A percentile compares a stretch with the other conserved stretches of the same genome.
phyloP scores from a whole-genome alignment of 2,888 invertebrate species.

The Strigamia maritima region DNA sequence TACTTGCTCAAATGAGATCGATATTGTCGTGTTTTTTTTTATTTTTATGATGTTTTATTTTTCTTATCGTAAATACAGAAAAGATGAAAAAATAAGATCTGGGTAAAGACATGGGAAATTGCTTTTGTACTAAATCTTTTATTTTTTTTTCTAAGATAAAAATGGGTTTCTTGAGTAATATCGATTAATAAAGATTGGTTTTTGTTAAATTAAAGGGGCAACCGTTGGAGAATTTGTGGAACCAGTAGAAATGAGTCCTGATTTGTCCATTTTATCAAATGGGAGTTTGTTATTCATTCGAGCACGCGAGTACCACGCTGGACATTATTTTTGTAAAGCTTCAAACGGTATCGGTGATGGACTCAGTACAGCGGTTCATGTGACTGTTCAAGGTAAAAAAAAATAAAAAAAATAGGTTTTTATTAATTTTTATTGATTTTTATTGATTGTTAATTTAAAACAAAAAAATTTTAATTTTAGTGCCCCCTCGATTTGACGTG shows the following conservation, averaged over 20 bases:
- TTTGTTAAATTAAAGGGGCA: constrained; percentile 61
- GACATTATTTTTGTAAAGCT: constrained; percentile 92
- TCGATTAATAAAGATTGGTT: not conserved
- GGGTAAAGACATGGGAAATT: constrained; percentile 2
- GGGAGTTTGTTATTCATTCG: constrained; percentile 85
- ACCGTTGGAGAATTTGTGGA: constrained; percentile 91
- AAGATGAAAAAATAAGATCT: not conserved
- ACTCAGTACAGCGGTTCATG: constrained; percentile 86
- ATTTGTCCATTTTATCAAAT: constrained; percentile 82
- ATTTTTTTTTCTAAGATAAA: not conserved
- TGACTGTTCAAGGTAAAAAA: constrained; percentile 80
- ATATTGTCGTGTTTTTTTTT: constrained; percentile 20
- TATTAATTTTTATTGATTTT: not conserved
- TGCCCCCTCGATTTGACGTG: constrained; percentile 89
- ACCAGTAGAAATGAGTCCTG: constrained; percentile 82
- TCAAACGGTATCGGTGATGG: constrained; percentile 94
- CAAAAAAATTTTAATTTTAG: constrained; percentile 56
- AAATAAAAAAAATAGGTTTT: not conserved
- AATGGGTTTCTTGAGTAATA: not conserved
- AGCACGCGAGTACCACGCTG: constrained; percentile 89
- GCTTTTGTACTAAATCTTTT: not conserved
- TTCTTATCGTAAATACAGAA: not conserved
- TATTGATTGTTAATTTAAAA: not conserved
- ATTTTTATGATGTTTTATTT: constrained; percentile 29
- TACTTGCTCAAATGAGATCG: constrained; percentile 21